Evolutionary conservation across 2,888 invertebrate genomes (phyloP).

Genomic region (Cataglyphis altisquamis): DNA sequence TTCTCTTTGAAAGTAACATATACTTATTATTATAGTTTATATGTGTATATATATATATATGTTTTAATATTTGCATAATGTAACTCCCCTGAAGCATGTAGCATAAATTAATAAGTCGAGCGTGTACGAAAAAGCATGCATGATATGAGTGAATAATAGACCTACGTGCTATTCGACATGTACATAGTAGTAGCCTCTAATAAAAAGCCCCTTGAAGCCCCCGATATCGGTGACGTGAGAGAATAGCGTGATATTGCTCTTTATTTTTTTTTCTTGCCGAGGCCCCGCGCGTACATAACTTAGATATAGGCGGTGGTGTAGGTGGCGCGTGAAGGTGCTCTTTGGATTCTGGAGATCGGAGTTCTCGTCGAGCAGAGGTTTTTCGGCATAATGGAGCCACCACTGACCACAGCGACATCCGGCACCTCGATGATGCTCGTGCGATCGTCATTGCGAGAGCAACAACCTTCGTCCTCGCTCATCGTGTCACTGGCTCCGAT

Average conservation of each 20-base stretch:
- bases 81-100: constrained; percentile 30
- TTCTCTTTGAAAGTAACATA: not conserved
- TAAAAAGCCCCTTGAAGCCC: constrained; percentile 81
- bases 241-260: constrained; percentile 65
- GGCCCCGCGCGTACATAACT: constrained; percentile 78
- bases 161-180: constrained; percentile 84
- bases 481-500: constrained; percentile 49
- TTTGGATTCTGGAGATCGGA: constrained; percentile 83
- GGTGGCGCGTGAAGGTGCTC: constrained; percentile 83
- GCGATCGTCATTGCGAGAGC: constrained; percentile 33
- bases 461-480: constrained; percentile 65
- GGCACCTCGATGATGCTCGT: constrained; percentile 79
- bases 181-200: constrained; percentile 82
- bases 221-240: constrained; percentile 73
- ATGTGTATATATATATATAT: not conserved
- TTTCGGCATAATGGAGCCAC: constrained; percentile 79
- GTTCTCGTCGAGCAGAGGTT: constrained; percentile 82
- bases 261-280: constrained; percentile 54
- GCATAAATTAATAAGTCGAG: constrained; percentile 12
- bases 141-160: constrained; percentile 78
- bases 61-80: constrained; percentile 4
- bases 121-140: constrained; percentile 71
- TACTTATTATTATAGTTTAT: not conserved
- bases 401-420: constrained; percentile 78
- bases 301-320: constrained; percentile 85